Conservation (phyloP, 2,888 invertebrate genomes). For the Odontocerum albicorne region DNA sequence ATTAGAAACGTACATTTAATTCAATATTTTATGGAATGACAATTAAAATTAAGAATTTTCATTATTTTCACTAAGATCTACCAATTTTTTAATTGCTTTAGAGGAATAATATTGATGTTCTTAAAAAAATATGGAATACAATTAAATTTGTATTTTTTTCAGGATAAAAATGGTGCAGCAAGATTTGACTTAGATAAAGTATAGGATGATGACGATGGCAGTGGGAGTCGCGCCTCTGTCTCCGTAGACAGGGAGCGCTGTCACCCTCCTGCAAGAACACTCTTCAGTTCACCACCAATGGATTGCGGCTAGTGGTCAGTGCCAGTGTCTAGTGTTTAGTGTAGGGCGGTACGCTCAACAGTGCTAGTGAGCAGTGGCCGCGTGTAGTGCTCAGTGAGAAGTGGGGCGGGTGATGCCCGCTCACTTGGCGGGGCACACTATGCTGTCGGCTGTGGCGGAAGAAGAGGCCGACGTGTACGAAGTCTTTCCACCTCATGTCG, state of each 20-base stretch:
- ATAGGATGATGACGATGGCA: constrained; percentile 37
- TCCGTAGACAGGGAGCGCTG: constrained; percentile 43
- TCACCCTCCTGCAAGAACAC: no score
- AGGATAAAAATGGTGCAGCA: constrained; percentile 58
- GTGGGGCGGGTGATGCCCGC: constrained; percentile 17
- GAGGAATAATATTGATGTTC: no score
- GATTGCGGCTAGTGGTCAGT: constrained; percentile 15
- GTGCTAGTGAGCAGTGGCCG: constrained; percentile 43
- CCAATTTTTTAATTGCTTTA: no score
- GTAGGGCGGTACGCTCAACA: constrained; percentile 44
- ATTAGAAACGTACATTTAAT: no score
- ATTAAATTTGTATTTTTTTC: constrained; percentile 4
- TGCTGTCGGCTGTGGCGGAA: constrained; percentile 73
- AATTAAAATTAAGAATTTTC: no score
- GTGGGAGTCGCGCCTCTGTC: constrained; percentile 20
- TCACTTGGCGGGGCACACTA: constrained; percentile 46
- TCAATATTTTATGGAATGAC: no score
- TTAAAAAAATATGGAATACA: no score
- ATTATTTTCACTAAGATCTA: no score
- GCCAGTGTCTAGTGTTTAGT: constrained; percentile 48
- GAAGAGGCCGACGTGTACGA: constrained; percentile 76
- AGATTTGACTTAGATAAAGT: constrained; percentile 56
- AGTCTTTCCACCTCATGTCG: constrained; percentile 81
- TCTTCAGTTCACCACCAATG: constrained; percentile 11
- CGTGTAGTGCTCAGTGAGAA: constrained; percentile 8